These are phyloP conservation scores for Ailuropoda melanoleuca DNA, from an alignment of 2,113 vertebrate genomes.

Conservation along the genomic window DNA sequence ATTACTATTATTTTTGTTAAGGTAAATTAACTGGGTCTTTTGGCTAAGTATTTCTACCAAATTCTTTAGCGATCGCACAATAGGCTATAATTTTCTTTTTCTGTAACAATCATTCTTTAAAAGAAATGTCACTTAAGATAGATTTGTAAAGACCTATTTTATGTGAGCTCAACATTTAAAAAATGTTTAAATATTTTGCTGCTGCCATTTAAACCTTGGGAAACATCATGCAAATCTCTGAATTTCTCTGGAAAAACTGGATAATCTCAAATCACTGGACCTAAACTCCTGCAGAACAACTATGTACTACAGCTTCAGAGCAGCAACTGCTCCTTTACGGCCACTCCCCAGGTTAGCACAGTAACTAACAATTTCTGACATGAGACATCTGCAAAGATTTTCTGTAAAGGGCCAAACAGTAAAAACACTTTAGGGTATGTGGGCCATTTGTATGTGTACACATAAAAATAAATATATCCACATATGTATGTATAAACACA, in stretches of 20 bases:
- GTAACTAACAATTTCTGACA: background rate
- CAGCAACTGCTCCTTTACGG: background rate
- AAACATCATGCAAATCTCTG: background rate
- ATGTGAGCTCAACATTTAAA: background rate
- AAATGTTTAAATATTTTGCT: background rate
- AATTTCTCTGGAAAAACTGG: background rate
- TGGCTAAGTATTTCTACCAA: background rate
- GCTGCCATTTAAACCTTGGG: background rate
- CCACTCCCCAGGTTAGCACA: background rate
- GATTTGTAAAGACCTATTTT: constrained; percentile 2
- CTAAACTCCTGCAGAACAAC: background rate
- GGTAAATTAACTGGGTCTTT: background rate
- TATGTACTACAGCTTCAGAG: background rate
- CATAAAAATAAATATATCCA: background rate
- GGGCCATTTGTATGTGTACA: background rate
- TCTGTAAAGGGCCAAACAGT: background rate
- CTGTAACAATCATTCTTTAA: background rate
- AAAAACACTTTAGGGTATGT: background rate
- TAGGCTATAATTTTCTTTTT: background rate
- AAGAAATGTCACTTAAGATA: background rate
- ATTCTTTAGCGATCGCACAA: background rate
- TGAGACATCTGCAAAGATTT: background rate
- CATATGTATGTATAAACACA: background rate
- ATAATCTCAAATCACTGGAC: background rate
- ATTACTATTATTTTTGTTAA: background rate